These are phyloP conservation scores for Stenodera caucasica DNA, from an alignment of 2,888 invertebrate genomes.

Conservation along the genomic window DNA sequence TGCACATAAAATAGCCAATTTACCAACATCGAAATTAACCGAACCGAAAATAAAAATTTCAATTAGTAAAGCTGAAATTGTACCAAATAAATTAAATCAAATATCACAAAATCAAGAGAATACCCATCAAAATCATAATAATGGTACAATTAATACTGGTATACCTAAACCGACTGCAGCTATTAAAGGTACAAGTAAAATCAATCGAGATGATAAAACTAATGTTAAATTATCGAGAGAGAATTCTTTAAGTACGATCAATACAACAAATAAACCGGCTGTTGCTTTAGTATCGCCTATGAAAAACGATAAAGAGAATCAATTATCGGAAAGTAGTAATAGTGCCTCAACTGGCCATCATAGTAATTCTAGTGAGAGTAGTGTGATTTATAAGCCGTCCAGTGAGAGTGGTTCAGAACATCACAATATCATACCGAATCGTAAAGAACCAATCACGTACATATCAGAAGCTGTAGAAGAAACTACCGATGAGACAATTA, in stretches of 20 bases:
- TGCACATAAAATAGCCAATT: slow-evolving; percentile 51
- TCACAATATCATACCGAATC: slow-evolving; percentile 56
- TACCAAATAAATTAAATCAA: slow-evolving; percentile 23
- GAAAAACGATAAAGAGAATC: slow-evolving; percentile 62
- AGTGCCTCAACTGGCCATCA: slow-evolving; percentile 68
- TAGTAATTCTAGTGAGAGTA: slow-evolving; percentile 73
- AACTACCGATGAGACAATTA: slow-evolving; percentile 46
- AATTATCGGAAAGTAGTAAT: slow-evolving; percentile 71
- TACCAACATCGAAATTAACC: slow-evolving; percentile 46
- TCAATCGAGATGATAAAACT: slow-evolving; percentile 56
- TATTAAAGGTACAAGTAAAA: slow-evolving; percentile 86
- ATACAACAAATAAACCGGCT: slow-evolving; percentile 46
- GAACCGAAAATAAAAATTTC: slow-evolving; percentile 51
- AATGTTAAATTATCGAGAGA: slow-evolving; percentile 54
- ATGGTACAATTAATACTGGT: slow-evolving; percentile 63
- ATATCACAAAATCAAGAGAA: slow-evolving; percentile 30
- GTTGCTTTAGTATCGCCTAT: slow-evolving; percentile 73
- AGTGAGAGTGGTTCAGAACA: slow-evolving; percentile 71
- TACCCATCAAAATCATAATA: slow-evolving; percentile 29
- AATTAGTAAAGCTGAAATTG: slow-evolving; percentile 27
- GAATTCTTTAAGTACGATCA: slow-evolving; percentile 46
- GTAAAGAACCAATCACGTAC: slow-evolving; percentile 60
- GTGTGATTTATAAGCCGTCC: slow-evolving; percentile 73
- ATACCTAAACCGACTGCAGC: slow-evolving; percentile 92
- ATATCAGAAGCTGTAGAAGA: slow-evolving; percentile 54